These are phyloP conservation scores for Ceryle rudis DNA, from an alignment of 2,797 vertebrate species.

Conservation along the genomic window DNA sequence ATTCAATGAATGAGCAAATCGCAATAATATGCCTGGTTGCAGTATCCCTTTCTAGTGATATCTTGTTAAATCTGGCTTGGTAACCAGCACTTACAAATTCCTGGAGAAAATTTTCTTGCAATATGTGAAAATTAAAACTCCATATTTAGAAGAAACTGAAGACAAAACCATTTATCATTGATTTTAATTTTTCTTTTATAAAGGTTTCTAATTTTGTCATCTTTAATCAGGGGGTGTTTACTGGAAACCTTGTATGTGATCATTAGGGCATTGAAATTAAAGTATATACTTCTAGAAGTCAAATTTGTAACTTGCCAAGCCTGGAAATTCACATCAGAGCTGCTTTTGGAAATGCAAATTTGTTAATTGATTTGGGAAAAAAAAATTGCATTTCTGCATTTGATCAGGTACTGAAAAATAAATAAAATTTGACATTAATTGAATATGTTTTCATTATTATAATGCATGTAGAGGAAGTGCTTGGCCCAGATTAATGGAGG, in stretches of 20 bases:
- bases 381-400: rapidly evolving
- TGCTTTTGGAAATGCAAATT: neutral
- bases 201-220: neutral
- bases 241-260: neutral
- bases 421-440: neutral
- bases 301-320: neutral
- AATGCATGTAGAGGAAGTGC: neutral
- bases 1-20: neutral
- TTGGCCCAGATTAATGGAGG: neutral
- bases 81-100: neutral
- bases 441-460: neutral
- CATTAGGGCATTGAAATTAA: neutral
- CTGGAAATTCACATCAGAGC: neutral
- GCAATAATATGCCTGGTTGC: neutral
- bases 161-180: neutral
- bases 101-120: neutral
- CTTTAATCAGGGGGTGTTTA: neutral
- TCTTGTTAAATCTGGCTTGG: neutral
- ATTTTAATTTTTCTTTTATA: neutral
- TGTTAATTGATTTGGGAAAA: neutral
- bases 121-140: neutral
- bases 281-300: neutral
- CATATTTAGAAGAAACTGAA: neutral
- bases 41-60: neutral
- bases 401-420: neutral